Evolutionary conservation across 2,113 vertebrate species (phyloP), one percentile per base, ranked within the genome.

Genomic region (Ramphastos sulfuratus): DNA sequence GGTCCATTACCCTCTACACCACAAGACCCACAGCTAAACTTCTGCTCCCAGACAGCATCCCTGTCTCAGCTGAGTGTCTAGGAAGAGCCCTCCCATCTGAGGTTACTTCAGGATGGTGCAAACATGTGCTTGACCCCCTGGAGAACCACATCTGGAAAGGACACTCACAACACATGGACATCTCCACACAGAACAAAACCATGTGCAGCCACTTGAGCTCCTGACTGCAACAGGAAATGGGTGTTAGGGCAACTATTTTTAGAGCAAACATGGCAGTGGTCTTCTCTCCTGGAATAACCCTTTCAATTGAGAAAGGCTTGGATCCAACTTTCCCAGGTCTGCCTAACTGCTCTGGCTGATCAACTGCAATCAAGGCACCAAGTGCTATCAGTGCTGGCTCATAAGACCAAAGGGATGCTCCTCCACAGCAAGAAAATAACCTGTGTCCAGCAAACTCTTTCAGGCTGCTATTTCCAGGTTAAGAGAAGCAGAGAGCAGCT

Each of bases 181-280:
- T 35, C 63, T 20, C 59, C 15, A 2, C 0, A n/a, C 31, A 82
- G 65, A 67, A 75, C 70, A 75, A 78, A 84, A 78, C 23, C 61
- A 86, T 7, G 28, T 1, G 0, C 52, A 71, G 60, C 13, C 16
- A 1, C 37, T 18, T 0, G 0, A 10, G 6, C 42, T 90, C 48
- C 46, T 48, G 23, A 66, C 42, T 60, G n/a, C 60, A 87, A 66
- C 88, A 71, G 60, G 61, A 90, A 76, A 87, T 33, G 28, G 15
- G 25, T 18, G 10, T n/a, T 77, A 17, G 16, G 69, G 18, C 17
- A 55, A 66, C 72, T 92, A 39, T 86, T 94, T 94, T 92, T 64
- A 94, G 16, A 77, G 56, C 46, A 88, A 89, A 66, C n/a, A 64
- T 28, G 56, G 82, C 72, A 66, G 21, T 39, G 30, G 39, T 77